Conservation (phyloP, 2,113 vertebrate genomes). For the Clupea harengus region DNA sequence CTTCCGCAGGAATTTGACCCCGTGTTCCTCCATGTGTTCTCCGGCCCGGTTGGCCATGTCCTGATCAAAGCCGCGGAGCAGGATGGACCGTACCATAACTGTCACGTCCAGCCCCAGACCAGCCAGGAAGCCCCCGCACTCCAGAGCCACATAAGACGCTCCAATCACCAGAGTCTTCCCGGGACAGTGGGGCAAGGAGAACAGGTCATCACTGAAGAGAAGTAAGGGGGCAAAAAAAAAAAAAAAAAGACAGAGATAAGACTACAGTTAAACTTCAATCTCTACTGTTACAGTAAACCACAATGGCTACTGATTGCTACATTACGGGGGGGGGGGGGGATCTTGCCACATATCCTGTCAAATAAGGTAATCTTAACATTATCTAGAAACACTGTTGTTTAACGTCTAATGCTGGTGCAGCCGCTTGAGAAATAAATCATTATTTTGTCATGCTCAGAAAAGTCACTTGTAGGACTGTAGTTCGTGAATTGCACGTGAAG, state of each 20-base stretch:
- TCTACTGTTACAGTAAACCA: background rate
- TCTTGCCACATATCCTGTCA: conserved; percentile 24
- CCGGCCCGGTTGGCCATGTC: conserved; percentile 91
- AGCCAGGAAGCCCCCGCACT: conserved; percentile 93
- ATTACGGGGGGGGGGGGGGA: background rate
- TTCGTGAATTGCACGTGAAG: too few relatives aligned
- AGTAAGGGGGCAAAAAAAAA: background rate
- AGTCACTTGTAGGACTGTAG: too few relatives aligned
- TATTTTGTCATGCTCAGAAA: too few relatives aligned
- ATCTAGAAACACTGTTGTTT: too few relatives aligned
- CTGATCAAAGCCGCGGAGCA: conserved; percentile 93
- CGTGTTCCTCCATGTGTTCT: conserved; percentile 84
- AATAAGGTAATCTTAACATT: too few relatives aligned
- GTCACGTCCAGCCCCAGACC: conserved; percentile 90
- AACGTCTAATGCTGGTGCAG: too few relatives aligned
- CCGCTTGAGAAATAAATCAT: too few relatives aligned
- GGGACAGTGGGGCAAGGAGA: conserved; percentile 89
- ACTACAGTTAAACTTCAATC: background rate
- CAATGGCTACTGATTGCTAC: background rate
- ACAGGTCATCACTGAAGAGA: conserved; percentile 86
- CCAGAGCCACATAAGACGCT: conserved; percentile 90
- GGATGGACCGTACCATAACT: conserved; percentile 90
- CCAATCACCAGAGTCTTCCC: conserved; percentile 91
- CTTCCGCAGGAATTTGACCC: conserved; percentile 84
- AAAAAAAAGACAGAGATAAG: background rate